Conservation (phyloP, 2,888 invertebrate genomes). For the Lamellibrachia columna region DNA sequence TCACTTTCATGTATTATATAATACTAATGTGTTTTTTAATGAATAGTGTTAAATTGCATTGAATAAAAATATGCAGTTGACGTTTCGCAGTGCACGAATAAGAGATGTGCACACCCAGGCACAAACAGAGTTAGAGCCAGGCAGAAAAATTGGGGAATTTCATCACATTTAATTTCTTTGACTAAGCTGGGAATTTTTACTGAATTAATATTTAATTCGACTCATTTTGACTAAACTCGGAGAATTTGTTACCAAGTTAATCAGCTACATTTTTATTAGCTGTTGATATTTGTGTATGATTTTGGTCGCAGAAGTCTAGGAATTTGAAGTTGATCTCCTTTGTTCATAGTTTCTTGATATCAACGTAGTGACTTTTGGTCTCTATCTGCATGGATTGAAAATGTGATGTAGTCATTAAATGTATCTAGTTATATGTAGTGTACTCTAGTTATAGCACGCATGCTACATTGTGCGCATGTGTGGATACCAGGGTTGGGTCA, state of each 20-base stretch:
- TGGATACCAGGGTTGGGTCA: too few relatives aligned
- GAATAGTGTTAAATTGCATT: not conserved
- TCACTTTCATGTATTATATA: not conserved
- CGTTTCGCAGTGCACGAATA: not conserved
- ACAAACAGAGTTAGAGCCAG: not conserved
- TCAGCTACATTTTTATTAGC: not conserved
- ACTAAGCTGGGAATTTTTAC: not conserved
- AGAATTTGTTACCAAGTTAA: not conserved
- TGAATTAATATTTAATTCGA: not conserved
- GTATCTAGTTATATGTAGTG: not conserved
- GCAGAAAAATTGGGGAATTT: not conserved
- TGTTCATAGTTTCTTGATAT: not conserved
- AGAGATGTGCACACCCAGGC: not conserved
- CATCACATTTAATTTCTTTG: too few relatives aligned
- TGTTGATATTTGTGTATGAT: not conserved
- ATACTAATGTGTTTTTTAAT: not conserved
- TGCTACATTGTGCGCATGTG: not conserved
- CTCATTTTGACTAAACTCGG: not conserved
- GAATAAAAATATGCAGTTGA: not conserved
- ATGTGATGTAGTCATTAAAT: not conserved
- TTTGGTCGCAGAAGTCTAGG: not conserved
- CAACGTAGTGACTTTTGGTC: not conserved
- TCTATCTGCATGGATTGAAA: not conserved
- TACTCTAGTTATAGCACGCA: not conserved
- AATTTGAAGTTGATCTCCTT: not conserved